Base-by-base conservation (phyloP, 2,113 vertebrate genomes). In the Dunckerocampus dactyliophorus region DNA sequence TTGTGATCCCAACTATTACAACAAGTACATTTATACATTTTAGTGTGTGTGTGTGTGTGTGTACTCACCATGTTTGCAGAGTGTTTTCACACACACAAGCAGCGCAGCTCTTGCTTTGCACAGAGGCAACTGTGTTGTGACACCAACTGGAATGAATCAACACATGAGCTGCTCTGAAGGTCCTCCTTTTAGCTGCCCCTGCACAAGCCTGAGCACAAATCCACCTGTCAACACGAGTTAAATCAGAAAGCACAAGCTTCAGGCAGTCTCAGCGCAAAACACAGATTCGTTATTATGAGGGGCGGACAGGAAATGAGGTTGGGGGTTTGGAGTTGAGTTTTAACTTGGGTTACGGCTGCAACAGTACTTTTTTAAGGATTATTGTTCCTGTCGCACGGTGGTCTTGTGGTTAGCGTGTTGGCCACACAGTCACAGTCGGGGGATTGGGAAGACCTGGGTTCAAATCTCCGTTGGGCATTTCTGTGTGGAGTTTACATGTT, bases 31-130 rank as follows among this genome's bases (percentile, higher is more conserved):
- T 17, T 65, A 51, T 7, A 51, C 24, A 28, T 28, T 28, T 28
- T 5, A 15, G 21, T 6, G 21, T 22, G 12, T n/a, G n/a, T n/a
- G n/a, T n/a, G n/a, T n/a, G n/a, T 51, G 46, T 12, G 58, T 65
- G 67, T 67, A 84, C 90, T 87, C 80, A 92, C 91, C 90, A 91
- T 92, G 68, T 72, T 81, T 87, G 51, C 71, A 67, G 71, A 51
- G 21, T 47, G 68, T 76, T 67, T 63, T 74, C 57, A 70, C 21
- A 42, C 54, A 69, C 67, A 45, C 52, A 58, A 7, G 28, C 48
- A 12, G 47, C 72, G 31, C 59, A 49, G 56, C 55, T 69, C 56
- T 65, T 71, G 65, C 64, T 71, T 63, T 63, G 72, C 67, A 71
- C 77, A 61, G 59, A 76, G 24, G 58, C 58, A 63, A 28, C 60